Conservation (phyloP, 2,113 vertebrate genomes). For the Erpornis zantholeuca region DNA sequence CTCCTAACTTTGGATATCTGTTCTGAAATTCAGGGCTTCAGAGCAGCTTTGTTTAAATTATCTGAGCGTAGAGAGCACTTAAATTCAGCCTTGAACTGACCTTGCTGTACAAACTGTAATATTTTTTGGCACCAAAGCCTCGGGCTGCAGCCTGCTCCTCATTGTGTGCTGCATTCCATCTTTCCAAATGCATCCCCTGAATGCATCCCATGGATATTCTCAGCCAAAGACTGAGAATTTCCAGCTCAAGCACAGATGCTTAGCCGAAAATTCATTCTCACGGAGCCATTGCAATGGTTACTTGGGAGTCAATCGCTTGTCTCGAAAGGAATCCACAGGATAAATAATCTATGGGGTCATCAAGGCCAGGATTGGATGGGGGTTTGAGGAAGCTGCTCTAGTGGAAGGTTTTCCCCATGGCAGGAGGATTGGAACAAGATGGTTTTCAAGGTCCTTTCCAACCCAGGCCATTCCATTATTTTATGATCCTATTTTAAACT, state of each 20-base stretch:
- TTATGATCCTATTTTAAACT: not conserved
- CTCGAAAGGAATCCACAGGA: not conserved
- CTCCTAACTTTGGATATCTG: not conserved
- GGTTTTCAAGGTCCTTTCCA: not conserved
- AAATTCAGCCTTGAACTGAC: conserved; percentile 8
- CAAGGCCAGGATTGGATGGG: not conserved
- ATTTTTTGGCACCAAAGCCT: not conserved
- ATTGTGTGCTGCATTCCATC: not conserved
- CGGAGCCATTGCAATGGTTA: not conserved
- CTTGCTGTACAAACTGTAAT: not conserved
- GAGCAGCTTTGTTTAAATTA: conserved; percentile 14
- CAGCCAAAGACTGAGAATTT: not conserved
- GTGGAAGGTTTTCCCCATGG: not conserved
- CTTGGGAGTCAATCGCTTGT: not conserved
- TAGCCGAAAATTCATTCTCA: not conserved
- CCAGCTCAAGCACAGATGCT: not conserved
- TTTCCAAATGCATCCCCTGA: not conserved
- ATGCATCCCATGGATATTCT: not conserved
- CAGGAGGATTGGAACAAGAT: not conserved
- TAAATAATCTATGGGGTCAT: not conserved
- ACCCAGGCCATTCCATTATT: not conserved
- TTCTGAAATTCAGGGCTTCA: not conserved
- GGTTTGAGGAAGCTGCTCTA: not conserved
- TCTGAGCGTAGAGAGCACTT: not conserved
- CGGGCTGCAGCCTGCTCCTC: not conserved